Base-by-base conservation (phyloP, 1,140 invertebrate species). In the Cecropterus lyciades region DNA sequence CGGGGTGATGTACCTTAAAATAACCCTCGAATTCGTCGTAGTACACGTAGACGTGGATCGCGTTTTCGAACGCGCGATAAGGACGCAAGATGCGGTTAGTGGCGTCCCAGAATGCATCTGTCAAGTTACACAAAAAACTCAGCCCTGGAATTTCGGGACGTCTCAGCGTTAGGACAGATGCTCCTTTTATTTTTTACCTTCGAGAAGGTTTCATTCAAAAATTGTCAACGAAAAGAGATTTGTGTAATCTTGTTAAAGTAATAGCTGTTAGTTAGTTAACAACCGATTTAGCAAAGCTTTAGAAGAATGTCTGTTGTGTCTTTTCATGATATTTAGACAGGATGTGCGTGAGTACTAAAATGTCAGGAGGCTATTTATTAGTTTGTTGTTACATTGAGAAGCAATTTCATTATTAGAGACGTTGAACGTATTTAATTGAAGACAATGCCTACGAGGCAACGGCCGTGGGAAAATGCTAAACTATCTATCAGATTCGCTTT, bases 191-290 rank as follows among this genome's bases (percentile, higher is more conserved):
- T 87, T 85, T 91, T 89, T 84, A 81, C 72, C 60, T 60, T 66
- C 65, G 74, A 77, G 72, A 76, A 79, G 20, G 86, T 80, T 91
- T 89, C 89, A 91, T 91, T 91, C 89, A 91, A 91, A 91, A 87
- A 89, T 85, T 84, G 82, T 88, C 85, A 85, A 82, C 82, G 85
- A 70, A 78, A 82, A 85, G 76, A 79, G 87, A 89, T 87, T 90
- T 89, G 85, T 90, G 86, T 91, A 90, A 91, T 90, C 86, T 88
- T 84, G 86, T 91, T 91, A 87, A 75, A 80, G 80, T 85, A 79
- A 86, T 82, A 84, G 80, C 67, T 77, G 73, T 74, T 73, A 66
- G 72, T 49, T 66, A 42, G 75, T 81, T 77, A 82, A 82, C 78
- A 79, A 75, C 59, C 72, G 79, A 87, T 85, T 84, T 49, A 48